Conservation (phyloP, 2,888 invertebrate species). For the Tholera decimalis region DNA sequence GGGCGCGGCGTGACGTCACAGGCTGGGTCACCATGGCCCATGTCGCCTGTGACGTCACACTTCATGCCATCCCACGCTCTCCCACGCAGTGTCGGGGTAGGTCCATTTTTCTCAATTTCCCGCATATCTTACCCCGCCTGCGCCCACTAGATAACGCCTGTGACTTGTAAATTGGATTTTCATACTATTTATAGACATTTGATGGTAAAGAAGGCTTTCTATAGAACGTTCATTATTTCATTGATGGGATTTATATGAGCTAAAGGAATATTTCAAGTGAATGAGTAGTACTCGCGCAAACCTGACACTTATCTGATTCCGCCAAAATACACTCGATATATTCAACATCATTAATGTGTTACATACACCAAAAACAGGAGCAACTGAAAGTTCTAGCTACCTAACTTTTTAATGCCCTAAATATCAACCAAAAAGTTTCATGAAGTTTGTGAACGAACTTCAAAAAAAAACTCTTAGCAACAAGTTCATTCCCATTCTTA, state of each 20-base stretch:
- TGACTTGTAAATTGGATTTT: conserved; percentile 73
- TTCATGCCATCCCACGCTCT: conserved; percentile 39
- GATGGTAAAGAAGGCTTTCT: conserved; percentile 30
- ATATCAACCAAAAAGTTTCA: not conserved
- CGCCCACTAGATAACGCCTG: conserved; percentile 78
- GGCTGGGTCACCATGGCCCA: conserved; percentile 54
- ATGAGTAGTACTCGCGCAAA: not conserved
- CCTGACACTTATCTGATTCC: too few relatives aligned
- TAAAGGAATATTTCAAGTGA: not conserved
- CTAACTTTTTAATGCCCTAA: not conserved
- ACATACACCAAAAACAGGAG: too few relatives aligned
- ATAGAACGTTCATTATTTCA: conserved; percentile 19
- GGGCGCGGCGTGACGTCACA: conserved; percentile 75
- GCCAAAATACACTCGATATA: too few relatives aligned
- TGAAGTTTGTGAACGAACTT: too few relatives aligned
- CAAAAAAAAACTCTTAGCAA: not conserved
- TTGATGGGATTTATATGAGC: conserved; percentile 16
- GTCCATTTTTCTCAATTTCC: conserved; percentile 84
- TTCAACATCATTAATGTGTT: too few relatives aligned
- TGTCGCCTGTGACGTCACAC: conserved; percentile 72
- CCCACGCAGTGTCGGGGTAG: conserved; percentile 58
- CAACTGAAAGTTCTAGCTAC: not conserved
- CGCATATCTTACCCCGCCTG: conserved; percentile 80
- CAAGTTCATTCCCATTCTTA: not conserved
- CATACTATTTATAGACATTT: conserved; percentile 70